Evolutionary conservation across 2,888 invertebrate species (phyloP).

Genomic region (Archips crataeganus): DNA sequence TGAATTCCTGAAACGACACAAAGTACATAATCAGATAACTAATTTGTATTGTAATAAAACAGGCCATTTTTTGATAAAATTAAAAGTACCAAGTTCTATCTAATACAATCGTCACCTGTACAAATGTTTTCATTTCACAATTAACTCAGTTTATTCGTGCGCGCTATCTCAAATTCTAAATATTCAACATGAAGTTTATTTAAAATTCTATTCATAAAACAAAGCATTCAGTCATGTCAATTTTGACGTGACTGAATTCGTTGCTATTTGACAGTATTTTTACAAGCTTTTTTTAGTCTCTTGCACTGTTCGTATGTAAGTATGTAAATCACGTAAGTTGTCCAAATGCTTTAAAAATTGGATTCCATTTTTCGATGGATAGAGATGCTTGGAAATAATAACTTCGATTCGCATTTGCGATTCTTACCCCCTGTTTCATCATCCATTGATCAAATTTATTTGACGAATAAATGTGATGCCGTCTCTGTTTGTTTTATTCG

Average conservation of each 20-base stretch:
- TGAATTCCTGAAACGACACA: not conserved
- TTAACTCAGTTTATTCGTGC: not conserved
- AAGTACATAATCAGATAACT: not conserved
- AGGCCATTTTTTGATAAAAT: conserved; percentile 5
- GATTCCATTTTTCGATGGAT: not conserved
- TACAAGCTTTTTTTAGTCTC: not conserved
- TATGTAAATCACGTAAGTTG: too few relatives aligned
- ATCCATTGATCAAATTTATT: too few relatives aligned
- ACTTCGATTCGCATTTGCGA: too few relatives aligned
- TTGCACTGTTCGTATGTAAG: too few relatives aligned
- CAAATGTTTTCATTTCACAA: conserved; percentile 6
- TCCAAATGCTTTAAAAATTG: too few relatives aligned
- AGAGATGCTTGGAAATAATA: too few relatives aligned
- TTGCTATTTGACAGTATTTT: not conserved
- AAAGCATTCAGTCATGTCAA: too few relatives aligned
- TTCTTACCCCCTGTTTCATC: too few relatives aligned
- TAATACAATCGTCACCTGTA: conserved; percentile 18
- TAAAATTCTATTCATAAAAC: not conserved
- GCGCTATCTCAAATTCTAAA: not conserved
- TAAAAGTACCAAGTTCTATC: conserved; percentile 18
- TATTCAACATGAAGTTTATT: not conserved
- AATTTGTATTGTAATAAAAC: not conserved
- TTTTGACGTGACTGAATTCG: not conserved
- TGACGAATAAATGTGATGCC: too few relatives aligned
- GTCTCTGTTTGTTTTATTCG: too few relatives aligned